These are phyloP conservation scores for Drosophila cardini DNA, from an alignment of 1,140 invertebrate genomes.

Conservation along the genomic window DNA sequence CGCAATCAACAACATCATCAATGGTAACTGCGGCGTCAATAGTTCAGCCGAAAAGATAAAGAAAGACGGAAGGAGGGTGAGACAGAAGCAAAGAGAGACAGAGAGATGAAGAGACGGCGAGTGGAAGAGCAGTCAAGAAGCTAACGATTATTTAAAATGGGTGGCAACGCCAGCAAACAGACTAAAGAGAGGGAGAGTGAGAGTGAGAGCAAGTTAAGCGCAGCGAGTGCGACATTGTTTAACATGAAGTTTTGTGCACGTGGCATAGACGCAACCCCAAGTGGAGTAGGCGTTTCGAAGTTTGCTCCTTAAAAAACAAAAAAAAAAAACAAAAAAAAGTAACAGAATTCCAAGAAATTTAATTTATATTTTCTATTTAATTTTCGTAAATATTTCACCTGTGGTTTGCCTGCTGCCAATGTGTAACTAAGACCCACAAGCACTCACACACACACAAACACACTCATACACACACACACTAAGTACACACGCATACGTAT, in stretches of 20 bases:
- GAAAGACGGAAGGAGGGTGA: not conserved
- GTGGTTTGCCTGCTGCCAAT: conserved; percentile 27
- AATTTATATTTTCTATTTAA: conserved; percentile 48
- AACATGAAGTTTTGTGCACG: conserved; percentile 21
- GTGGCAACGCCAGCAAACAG: conserved; percentile 32
- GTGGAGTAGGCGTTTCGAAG: not conserved
- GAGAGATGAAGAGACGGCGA: conserved; percentile 1
- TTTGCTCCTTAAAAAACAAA: not conserved
- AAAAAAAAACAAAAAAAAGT: too few species aligned
- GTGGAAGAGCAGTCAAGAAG: conserved; percentile 6
- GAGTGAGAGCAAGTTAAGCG: not conserved
- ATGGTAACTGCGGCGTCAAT: conserved; percentile 52
- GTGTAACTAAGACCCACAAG: conserved; percentile 28
- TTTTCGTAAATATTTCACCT: conserved; percentile 39
- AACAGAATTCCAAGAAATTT: conserved; percentile 45
- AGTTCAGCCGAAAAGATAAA: conserved; percentile 36
- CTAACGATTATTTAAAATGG: conserved; percentile 48
- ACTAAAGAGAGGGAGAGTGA: not conserved
- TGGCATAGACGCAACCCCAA: conserved; percentile 49
- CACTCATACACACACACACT: not conserved
- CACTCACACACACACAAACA: conserved; percentile 9
- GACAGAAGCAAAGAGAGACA: not conserved
- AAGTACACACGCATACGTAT: conserved; percentile 1
- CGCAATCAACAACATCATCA: conserved; percentile 64
- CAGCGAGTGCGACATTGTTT: not conserved